Evolutionary conservation across 2,888 invertebrate species (phyloP).

Genomic region (Plusia festucae): DNA sequence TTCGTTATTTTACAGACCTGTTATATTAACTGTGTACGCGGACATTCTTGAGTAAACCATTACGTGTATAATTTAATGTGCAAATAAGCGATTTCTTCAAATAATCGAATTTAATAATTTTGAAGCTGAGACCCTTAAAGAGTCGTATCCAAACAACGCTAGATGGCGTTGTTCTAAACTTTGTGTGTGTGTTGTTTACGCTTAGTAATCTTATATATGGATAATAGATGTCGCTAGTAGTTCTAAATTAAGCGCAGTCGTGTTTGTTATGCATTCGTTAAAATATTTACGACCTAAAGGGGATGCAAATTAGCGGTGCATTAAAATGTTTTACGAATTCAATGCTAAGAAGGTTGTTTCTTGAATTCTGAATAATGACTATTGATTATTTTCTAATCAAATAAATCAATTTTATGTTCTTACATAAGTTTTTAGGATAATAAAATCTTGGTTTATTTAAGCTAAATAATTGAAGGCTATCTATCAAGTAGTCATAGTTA

Average conservation of each 20-base stretch:
- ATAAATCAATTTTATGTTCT: background rate
- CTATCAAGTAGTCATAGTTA: background rate
- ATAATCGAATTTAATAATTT: background rate
- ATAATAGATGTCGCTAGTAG: slow-evolving; percentile 68
- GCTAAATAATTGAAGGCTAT: background rate
- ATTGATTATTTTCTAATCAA: background rate
- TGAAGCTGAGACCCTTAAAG: background rate
- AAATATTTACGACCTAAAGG: slow-evolving; percentile 42
- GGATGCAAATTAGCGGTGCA: slow-evolving; percentile 26
- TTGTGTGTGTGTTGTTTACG: background rate
- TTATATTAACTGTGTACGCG: background rate
- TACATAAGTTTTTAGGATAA: background rate
- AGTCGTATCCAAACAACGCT: background rate
- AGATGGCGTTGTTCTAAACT: slow-evolving; percentile 46
- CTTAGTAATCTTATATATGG: background rate
- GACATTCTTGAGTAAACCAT: background rate
- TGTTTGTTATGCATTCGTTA: slow-evolving; percentile 28
- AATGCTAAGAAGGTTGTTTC: background rate
- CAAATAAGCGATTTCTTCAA: no score
- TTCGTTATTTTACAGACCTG: background rate
- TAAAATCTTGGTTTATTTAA: background rate
- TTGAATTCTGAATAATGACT: background rate
- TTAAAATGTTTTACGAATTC: slow-evolving; percentile 23
- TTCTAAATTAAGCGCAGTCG: slow-evolving; percentile 14
- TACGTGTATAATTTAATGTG: background rate